Conservation (phyloP, 2,888 invertebrate species). For the Acronicta leporina region DNA sequence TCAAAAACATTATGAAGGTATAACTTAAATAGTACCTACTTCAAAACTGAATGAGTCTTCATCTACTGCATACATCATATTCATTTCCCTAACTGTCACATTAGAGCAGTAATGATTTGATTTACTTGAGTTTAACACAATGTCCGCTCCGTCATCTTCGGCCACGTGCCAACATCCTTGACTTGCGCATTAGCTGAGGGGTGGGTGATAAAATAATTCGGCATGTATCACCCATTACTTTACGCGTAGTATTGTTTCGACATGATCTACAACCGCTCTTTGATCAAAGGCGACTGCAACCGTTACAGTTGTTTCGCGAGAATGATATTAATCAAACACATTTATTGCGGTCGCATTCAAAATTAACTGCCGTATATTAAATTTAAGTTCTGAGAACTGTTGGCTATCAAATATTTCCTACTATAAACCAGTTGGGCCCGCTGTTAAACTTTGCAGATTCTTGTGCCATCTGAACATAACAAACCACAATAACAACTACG, state of each 20-base stretch:
- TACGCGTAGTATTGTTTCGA: conserved; percentile 68
- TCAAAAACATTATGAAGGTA: conserved; percentile 57
- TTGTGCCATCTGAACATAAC: conserved; percentile 65
- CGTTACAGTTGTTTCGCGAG: conserved; percentile 83
- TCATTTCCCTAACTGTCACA: conserved; percentile 43
- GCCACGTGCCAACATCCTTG: conserved; percentile 55
- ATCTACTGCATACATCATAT: conserved; percentile 27
- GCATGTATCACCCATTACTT: conserved; percentile 65
- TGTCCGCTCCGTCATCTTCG: conserved; percentile 38
- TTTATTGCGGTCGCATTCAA: conserved; percentile 83
- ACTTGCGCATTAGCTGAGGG: conserved; percentile 51
- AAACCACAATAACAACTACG: conserved; percentile 71
- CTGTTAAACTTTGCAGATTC: conserved; percentile 77
- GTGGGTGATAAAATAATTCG: conserved; percentile 70
- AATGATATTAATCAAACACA: conserved; percentile 86
- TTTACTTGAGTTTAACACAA: conserved; percentile 49
- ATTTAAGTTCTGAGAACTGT: conserved; percentile 80
- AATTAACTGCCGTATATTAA: conserved; percentile 84
- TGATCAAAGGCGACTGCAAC: conserved; percentile 78
- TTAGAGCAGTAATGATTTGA: conserved; percentile 45
- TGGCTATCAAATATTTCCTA: conserved; percentile 86
- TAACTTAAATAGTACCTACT: conserved; percentile 30
- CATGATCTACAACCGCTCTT: conserved; percentile 76
- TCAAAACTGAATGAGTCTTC: conserved; percentile 10
- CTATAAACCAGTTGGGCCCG: conserved; percentile 77